Percentiles rank a stretch among this genome's conserved stretches.
Evolutionary conservation across 37 sponge, comb jelly and placozoan species (phyloP).

Genomic region (Corticium candelabrum): DNA sequence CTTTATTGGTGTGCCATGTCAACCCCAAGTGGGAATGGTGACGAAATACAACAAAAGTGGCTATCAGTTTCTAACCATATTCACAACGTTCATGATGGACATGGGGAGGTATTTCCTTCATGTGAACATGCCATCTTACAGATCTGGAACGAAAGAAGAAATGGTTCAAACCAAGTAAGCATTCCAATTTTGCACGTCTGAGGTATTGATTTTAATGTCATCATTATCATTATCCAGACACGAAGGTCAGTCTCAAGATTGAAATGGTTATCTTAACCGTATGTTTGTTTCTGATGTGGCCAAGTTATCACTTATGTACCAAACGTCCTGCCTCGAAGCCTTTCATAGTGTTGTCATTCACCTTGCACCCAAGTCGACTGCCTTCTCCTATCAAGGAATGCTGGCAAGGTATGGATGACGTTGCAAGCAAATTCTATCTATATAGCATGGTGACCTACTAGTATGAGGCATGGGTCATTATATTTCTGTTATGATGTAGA

Average conservation of each 20-base stretch:
- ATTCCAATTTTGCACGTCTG: neutral
- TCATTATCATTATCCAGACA: conserved; percentile 1
- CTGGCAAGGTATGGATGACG: no score
- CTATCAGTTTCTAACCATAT: conserved; percentile 32
- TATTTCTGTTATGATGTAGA: no score
- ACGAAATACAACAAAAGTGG: conserved; percentile 31
- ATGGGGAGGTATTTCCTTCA: conserved; percentile 16
- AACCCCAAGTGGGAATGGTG: neutral
- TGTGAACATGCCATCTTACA: conserved; percentile 19
- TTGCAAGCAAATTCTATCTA: no score
- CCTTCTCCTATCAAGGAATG: conserved; percentile 39
- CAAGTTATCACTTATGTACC: conserved; percentile 25
- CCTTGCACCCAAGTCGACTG: conserved; percentile 44
- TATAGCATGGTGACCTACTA: no score
- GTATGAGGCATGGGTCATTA: no score
- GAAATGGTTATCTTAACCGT: conserved; percentile 5
- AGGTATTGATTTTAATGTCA: conserved; percentile 9
- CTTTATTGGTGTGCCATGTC: conserved; percentile 38
- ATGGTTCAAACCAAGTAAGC: conserved; percentile 38
- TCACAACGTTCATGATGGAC: conserved; percentile 29
- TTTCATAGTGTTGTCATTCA: conserved; percentile 48
- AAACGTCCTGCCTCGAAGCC: conserved; percentile 41
- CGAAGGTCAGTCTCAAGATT: conserved; percentile 32
- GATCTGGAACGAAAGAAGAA: conserved; percentile 21
- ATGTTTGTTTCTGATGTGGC: conserved; percentile 18